These are phyloP conservation scores for Protophormia terraenovae DNA, from an alignment of 2,888 invertebrate species.

Conservation along the genomic window DNA sequence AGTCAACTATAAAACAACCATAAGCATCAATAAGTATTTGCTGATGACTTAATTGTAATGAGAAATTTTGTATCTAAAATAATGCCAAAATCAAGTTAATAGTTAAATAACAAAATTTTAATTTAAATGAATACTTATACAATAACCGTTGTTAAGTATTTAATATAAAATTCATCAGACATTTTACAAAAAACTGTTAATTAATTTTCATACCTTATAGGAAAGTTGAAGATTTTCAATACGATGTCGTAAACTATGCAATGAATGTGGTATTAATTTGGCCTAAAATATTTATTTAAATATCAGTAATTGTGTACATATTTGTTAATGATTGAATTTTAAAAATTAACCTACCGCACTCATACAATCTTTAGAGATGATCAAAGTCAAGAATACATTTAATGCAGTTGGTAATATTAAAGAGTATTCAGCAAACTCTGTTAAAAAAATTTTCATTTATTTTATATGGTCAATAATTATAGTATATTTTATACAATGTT, in stretches of 20 bases:
- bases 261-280: conserved; percentile 65
- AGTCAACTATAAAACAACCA: conserved; percentile 69
- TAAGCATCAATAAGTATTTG: conserved; percentile 71
- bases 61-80: conserved; percentile 71
- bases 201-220: conserved; percentile 64
- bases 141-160: neutral
- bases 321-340: conserved; percentile 12
- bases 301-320: neutral
- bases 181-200: neutral
- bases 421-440: conserved; percentile 67
- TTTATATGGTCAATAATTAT: conserved; percentile 40
- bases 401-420: conserved; percentile 69
- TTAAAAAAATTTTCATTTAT: neutral
- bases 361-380: conserved; percentile 71
- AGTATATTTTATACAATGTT: conserved; percentile 27
- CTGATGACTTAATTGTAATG: conserved; percentile 72
- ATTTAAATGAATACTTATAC: neutral
- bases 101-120: neutral
- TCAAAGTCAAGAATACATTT: conserved; percentile 68
- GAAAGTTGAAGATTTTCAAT: conserved; percentile 68
- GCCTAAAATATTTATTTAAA: conserved; percentile 50
- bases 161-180: neutral
- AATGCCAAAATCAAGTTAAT: neutral
- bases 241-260: conserved; percentile 68
- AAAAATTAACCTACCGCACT: conserved; percentile 65